Conservation (phyloP, 2,113 vertebrate species). For the Sinocyclocheilus grahami region DNA sequence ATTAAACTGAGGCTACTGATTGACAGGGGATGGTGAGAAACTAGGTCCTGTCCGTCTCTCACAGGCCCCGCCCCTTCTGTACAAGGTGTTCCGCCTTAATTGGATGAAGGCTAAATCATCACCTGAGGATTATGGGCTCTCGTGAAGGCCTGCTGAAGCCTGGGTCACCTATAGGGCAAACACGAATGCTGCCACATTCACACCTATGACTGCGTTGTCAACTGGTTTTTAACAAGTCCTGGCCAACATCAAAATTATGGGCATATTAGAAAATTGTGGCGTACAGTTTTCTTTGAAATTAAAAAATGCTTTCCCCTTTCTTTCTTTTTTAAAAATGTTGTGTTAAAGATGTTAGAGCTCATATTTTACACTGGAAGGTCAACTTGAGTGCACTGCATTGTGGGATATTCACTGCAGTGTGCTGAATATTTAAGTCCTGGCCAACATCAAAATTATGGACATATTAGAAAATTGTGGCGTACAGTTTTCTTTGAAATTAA, state of each 20-base stretch:
- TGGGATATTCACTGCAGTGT: neutral
- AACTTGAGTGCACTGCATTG: neutral
- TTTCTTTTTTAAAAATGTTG: neutral
- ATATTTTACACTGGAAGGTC: neutral
- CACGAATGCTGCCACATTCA: neutral
- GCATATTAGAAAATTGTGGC: neutral
- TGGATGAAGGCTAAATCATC: slow-evolving; percentile 72
- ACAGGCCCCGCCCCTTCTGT: neutral
- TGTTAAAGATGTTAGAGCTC: neutral
- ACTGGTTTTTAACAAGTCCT: neutral
- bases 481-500: neutral
- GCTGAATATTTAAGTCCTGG: neutral
- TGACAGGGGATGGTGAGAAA: slow-evolving; percentile 14
- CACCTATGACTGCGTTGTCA: neutral
- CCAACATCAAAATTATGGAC: neutral
- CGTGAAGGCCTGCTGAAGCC: slow-evolving; percentile 11
- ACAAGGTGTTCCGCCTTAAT: slow-evolving; percentile 66
- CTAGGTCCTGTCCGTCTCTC: slow-evolving; percentile 23
- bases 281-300: neutral
- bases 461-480: neutral
- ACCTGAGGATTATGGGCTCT: slow-evolving; percentile 62
- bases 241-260: neutral
- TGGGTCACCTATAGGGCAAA: slow-evolving; percentile 27
- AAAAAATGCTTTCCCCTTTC: neutral
- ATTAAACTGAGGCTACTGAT: slow-evolving; percentile 24